These are phyloP conservation scores for Phodopus roborovskii DNA, from an alignment of 2,113 vertebrate genomes.

Conservation along the genomic window DNA sequence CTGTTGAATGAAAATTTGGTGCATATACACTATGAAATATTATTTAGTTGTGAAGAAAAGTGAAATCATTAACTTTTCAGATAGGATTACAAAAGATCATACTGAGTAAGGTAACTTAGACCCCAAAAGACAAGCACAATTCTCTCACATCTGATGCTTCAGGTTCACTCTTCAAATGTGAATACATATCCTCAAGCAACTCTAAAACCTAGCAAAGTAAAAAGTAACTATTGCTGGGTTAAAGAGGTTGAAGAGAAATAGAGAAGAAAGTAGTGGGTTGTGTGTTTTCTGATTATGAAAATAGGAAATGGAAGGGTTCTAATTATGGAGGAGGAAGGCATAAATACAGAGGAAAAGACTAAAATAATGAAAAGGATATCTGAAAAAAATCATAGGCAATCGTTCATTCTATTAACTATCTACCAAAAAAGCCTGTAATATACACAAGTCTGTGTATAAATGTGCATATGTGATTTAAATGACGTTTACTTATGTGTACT, in stretches of 20 bases:
- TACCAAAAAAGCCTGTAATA: not conserved
- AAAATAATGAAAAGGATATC: not conserved
- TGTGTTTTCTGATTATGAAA: not conserved
- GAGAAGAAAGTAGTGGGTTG: not conserved
- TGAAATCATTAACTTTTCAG: not conserved
- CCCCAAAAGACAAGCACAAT: not conserved
- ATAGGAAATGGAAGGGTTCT: not conserved
- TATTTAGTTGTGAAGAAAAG: not conserved
- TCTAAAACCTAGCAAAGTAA: not conserved
- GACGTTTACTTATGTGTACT: not conserved
- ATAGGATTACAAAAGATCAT: not conserved
- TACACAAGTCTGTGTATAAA: not conserved
- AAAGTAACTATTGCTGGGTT: not conserved
- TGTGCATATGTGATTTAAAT: not conserved
- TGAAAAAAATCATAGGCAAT: not conserved
- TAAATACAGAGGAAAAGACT: not conserved
- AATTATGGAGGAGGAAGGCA: not conserved
- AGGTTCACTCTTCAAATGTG: not conserved
- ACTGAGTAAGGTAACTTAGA: not conserved
- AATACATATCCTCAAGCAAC: not conserved
- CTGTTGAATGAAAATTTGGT: not conserved
- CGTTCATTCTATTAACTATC: not conserved
- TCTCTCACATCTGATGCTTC: not conserved
- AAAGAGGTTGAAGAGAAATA: not conserved
- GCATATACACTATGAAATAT: not conserved